Conservation (phyloP, 2,797 vertebrate species). For the Sciurus vulgaris region DNA sequence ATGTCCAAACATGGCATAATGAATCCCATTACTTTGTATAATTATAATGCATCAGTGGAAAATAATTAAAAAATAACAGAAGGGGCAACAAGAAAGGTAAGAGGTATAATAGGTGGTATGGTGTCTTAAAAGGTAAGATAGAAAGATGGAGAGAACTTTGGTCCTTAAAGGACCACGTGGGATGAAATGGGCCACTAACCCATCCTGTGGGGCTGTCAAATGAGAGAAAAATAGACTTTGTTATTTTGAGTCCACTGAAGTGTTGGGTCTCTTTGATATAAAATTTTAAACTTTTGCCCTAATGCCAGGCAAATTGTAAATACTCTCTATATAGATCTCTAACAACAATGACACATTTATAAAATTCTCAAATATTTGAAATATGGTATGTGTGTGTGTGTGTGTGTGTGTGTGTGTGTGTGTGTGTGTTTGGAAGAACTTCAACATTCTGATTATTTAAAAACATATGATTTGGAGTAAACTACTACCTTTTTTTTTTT, state of each 20-base stretch:
- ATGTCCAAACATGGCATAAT: no score
- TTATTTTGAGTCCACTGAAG: neutral
- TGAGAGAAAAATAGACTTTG: slow-evolving; percentile 8
- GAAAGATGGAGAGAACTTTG: neutral
- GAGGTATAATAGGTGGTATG: neutral
- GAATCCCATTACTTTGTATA: no score
- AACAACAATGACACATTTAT: neutral
- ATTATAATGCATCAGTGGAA: no score
- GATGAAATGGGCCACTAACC: neutral
- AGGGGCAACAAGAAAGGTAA: neutral
- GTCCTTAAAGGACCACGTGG: neutral
- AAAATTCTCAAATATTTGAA: slow-evolving; percentile 34
- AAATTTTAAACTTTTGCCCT: neutral
- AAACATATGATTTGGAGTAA: neutral
- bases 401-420: neutral
- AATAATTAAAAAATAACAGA: neutral
- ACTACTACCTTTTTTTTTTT: neutral
- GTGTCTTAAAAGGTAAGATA: neutral
- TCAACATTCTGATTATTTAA: neutral
- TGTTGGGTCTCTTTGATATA: neutral
- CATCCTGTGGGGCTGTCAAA: neutral
- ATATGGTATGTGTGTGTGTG: neutral
- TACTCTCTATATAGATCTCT: neutral
- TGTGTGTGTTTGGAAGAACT: neutral
- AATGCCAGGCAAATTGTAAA: neutral